phyloP scores from a whole-genome alignment of 1,140 invertebrate species.

The Listronotus oregonensis region DNA sequence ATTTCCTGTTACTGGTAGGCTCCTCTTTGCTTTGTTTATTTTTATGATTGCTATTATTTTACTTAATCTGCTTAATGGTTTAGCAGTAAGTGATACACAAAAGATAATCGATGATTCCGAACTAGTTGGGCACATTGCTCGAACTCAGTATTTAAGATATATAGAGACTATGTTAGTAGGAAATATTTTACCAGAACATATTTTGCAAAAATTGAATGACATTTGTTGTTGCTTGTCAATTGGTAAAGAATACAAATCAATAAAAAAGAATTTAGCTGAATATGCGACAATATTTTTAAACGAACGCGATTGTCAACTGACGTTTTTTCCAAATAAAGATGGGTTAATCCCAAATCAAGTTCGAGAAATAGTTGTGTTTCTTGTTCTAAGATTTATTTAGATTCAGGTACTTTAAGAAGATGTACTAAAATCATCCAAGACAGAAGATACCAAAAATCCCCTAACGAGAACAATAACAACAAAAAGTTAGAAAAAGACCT shows the following conservation, averaged over 20 bases:
- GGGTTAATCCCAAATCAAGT: not conserved
- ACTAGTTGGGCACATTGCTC: constrained; percentile 70
- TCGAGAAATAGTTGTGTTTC: constrained; percentile 47
- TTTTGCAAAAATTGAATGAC: constrained; percentile 51
- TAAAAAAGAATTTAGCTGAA: constrained; percentile 56
- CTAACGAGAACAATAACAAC: constrained; percentile 6
- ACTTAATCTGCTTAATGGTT: constrained; percentile 78
- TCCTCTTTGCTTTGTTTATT: constrained; percentile 77
- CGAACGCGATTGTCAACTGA: constrained; percentile 64
- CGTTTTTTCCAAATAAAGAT: constrained; percentile 60
- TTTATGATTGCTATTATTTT: constrained; percentile 79
- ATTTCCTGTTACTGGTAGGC: constrained; percentile 67
- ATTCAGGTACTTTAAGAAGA: constrained; percentile 38
- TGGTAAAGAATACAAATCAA: constrained; percentile 58
- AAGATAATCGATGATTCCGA: constrained; percentile 76
- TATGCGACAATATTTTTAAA: too few species aligned
- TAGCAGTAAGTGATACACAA: constrained; percentile 79
- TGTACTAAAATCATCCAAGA: constrained; percentile 35
- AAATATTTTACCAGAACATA: constrained; percentile 54
- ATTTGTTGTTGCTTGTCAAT: constrained; percentile 60
- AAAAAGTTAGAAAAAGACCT: constrained; percentile 17
- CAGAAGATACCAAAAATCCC: constrained; percentile 21
- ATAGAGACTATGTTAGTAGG: constrained; percentile 73
- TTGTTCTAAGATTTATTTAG: constrained; percentile 38
- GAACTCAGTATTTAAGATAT: constrained; percentile 71